Evolutionary conservation across 2,113 vertebrate species (phyloP).

Genomic region (Manacus vitellinus): DNA sequence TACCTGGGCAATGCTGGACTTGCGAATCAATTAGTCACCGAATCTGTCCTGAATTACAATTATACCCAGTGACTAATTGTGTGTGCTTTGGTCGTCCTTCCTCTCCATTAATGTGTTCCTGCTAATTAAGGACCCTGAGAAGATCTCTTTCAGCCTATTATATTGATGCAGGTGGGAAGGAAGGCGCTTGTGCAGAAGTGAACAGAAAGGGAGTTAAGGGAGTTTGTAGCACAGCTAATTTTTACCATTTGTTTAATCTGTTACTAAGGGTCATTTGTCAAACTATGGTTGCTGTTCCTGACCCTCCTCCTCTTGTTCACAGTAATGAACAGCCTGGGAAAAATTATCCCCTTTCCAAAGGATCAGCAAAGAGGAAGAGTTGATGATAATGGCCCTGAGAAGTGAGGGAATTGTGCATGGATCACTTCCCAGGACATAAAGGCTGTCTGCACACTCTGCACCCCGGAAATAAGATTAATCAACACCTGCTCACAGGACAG

Average conservation of each 20-base stretch:
- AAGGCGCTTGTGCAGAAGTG: neutral
- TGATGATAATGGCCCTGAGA: constrained; percentile 46
- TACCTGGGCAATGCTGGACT: neutral
- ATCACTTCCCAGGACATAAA: constrained; percentile 69
- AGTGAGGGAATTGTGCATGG: constrained; percentile 28
- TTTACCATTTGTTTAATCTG: constrained; percentile 72
- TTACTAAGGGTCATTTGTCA: constrained; percentile 67
- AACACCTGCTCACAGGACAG: neutral
- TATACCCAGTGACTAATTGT: neutral
- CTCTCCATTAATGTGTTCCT: neutral
- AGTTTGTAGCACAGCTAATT: constrained; percentile 45
- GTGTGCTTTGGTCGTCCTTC: constrained; percentile 30
- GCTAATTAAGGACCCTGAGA: constrained; percentile 22
- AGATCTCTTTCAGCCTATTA: neutral
- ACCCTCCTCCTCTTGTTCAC: constrained; percentile 16
- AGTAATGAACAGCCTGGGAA: constrained; percentile 56
- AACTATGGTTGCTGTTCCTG: constrained; percentile 37
- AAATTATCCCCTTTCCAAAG: constrained; percentile 22
- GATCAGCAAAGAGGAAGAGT: constrained; percentile 46
- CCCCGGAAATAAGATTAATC: constrained; percentile 60
- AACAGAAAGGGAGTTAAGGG: neutral
- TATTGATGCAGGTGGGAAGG: neutral
- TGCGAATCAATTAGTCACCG: neutral
- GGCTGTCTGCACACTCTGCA: neutral
- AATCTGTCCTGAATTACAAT: constrained; percentile 12